Evolutionary conservation across 2,888 invertebrate species (phyloP).

Genomic region (Cheilosia grossa): DNA sequence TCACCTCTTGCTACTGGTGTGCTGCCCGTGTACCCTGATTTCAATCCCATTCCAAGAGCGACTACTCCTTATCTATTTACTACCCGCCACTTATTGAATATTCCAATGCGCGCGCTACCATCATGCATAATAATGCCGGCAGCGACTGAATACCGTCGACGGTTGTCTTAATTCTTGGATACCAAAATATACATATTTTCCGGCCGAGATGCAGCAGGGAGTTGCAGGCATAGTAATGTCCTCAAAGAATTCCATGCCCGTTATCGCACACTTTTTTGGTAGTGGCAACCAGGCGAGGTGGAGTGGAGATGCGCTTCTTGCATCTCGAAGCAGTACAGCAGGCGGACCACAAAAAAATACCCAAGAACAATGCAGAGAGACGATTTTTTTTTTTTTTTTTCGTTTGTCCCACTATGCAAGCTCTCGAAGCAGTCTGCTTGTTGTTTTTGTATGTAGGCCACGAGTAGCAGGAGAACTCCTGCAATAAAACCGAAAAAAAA

Average conservation of each 20-base stretch:
- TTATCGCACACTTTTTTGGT: constrained; percentile 54
- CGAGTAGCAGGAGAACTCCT: constrained; percentile 39
- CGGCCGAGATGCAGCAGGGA: constrained; percentile 30
- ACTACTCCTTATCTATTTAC: constrained; percentile 66
- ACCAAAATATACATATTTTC: constrained; percentile 50
- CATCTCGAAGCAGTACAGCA: constrained; percentile 42
- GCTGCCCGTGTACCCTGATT: constrained; percentile 54
- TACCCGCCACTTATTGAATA: constrained; percentile 71
- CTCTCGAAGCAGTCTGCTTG: constrained; percentile 22
- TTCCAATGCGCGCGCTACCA: constrained; percentile 69
- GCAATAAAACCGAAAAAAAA: constrained; percentile 38
- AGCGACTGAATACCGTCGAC: constrained; percentile 52
- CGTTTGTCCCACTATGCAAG: constrained; percentile 44
- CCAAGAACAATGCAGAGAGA: constrained; percentile 58
- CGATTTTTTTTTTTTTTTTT: constrained; percentile 25
- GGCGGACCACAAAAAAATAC: constrained; percentile 7
- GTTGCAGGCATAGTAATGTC: constrained; percentile 53
- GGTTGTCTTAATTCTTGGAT: constrained; percentile 70
- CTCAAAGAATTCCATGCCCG: constrained; percentile 71
- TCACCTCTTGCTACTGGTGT: constrained; percentile 63
- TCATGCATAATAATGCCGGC: constrained; percentile 74
- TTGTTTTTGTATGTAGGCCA: constrained; percentile 69
- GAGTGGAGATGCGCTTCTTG: constrained; percentile 58
- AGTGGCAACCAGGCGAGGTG: constrained; percentile 38
- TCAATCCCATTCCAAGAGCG: constrained; percentile 52